phyloP scores from a whole-genome alignment of 2,113 vertebrate genomes.

The Chamaetylas fuelleborni region DNA sequence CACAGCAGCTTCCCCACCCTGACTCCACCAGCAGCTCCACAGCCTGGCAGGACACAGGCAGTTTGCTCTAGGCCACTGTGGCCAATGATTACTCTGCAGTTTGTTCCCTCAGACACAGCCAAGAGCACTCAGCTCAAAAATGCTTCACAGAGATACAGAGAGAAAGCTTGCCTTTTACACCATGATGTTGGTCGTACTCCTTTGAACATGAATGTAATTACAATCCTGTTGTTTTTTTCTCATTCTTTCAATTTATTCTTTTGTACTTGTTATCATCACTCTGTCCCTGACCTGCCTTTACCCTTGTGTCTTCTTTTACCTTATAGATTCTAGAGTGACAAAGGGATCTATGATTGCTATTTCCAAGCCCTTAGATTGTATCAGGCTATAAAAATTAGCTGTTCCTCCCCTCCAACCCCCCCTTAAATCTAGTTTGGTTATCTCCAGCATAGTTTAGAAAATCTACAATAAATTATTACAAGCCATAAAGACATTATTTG shows the following conservation, averaged over 20 bases:
- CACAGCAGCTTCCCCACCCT: neutral
- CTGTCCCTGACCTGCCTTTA: neutral
- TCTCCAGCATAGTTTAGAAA: neutral
- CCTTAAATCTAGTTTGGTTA: neutral
- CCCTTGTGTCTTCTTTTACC: neutral
- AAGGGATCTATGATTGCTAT: neutral
- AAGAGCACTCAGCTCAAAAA: neutral
- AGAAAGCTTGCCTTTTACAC: no score
- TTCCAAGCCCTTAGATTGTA: neutral
- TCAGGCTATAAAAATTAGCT: neutral
- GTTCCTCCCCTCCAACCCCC: rapidly evolving
- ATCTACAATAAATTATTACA: neutral
- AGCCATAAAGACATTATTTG: neutral
- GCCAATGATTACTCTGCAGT: neutral
- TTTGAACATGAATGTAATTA: neutral
- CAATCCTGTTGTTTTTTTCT: neutral
- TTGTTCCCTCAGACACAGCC: neutral
- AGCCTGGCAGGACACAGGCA: neutral
- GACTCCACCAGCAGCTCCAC: neutral
- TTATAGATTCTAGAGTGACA: rapidly evolving
- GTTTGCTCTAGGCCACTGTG: neutral
- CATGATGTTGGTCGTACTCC: no score
- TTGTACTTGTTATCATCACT: neutral
- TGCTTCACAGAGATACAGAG: neutral
- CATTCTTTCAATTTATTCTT: neutral